These are phyloP conservation scores for Armadillidium nasatum DNA, from an alignment of 1,140 invertebrate species.

Conservation along the genomic window DNA sequence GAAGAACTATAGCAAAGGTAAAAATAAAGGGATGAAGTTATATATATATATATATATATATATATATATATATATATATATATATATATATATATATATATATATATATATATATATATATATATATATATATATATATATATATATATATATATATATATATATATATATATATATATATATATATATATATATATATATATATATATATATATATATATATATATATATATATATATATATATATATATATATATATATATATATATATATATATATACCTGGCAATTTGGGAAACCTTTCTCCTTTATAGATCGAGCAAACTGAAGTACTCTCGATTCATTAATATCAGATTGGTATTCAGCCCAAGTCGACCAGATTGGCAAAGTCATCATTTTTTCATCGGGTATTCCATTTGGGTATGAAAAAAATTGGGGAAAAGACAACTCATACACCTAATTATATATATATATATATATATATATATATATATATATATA, in stretches of 20 bases:
- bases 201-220: too few relatives aligned
- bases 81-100: too few relatives aligned
- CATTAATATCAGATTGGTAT: slow-evolving; percentile 64
- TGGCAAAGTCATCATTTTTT: slow-evolving; percentile 66
- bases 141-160: too few relatives aligned
- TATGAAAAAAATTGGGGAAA: slow-evolving; percentile 58
- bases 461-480: neutral
- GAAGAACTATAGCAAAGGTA: too few relatives aligned
- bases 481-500: neutral
- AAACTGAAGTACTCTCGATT: slow-evolving; percentile 62
- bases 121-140: too few relatives aligned
- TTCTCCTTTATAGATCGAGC: slow-evolving; percentile 64
- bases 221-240: too few relatives aligned
- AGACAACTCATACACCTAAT: slow-evolving; percentile 57
- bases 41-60: too few relatives aligned
- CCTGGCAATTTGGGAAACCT: slow-evolving; percentile 59
- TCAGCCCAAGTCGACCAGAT: slow-evolving; percentile 90
- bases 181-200: too few relatives aligned
- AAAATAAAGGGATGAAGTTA: too few relatives aligned
- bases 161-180: too few relatives aligned
- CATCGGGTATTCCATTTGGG: slow-evolving; percentile 63
- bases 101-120: too few relatives aligned
- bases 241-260: neutral
- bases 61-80: too few relatives aligned
- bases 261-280: slow-evolving; percentile 21